Evolutionary conservation across 2,113 vertebrate species (phyloP).

Genomic region (Ammodytes dubius): DNA sequence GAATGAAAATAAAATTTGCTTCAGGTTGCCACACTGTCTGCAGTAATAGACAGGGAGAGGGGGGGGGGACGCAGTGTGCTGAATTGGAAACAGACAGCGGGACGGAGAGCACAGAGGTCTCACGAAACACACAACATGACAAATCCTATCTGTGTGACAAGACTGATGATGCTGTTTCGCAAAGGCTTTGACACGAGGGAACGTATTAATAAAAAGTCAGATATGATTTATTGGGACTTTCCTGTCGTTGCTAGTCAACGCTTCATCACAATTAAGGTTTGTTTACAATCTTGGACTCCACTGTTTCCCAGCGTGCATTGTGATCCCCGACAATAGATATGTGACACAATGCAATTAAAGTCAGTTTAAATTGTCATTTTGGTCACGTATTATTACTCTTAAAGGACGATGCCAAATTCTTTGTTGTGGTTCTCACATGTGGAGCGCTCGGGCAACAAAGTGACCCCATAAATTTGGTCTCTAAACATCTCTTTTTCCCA

Average conservation of each 20-base stretch:
- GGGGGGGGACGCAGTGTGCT: slow-evolving; percentile 52
- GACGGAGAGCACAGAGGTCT: slow-evolving; percentile 62
- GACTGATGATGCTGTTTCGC: slow-evolving; percentile 37
- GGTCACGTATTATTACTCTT: slow-evolving; percentile 33
- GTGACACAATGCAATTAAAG: slow-evolving; percentile 38
- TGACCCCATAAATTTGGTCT: slow-evolving; percentile 57
- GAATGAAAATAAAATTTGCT: slow-evolving; percentile 31
- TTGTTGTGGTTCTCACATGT: slow-evolving; percentile 60
- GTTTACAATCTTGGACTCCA: slow-evolving; percentile 25
- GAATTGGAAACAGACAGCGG: slow-evolving; percentile 73
- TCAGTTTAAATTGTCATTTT: slow-evolving; percentile 25
- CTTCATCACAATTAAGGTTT: slow-evolving; percentile 31
- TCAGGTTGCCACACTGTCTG: slow-evolving; percentile 74
- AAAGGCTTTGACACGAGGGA: slow-evolving; percentile 37
- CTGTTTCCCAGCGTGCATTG: slow-evolving; percentile 6
- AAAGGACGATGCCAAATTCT: slow-evolving; percentile 36
- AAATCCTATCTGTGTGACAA: slow-evolving; percentile 54
- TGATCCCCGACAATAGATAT: slow-evolving; percentile 14
- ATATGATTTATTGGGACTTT: slow-evolving; percentile 52
- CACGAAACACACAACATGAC: slow-evolving; percentile 68
- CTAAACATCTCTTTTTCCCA: slow-evolving; percentile 52
- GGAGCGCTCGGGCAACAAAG: slow-evolving; percentile 46
- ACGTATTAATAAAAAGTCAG: slow-evolving; percentile 46
- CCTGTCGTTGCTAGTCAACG: slow-evolving; percentile 37
- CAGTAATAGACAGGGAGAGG: slow-evolving; percentile 63